Percentiles rank a stretch among this genome's conserved stretches.
phyloP scores from a whole-genome alignment of 2,113 vertebrate genomes.

The Cisticola juncidis region DNA sequence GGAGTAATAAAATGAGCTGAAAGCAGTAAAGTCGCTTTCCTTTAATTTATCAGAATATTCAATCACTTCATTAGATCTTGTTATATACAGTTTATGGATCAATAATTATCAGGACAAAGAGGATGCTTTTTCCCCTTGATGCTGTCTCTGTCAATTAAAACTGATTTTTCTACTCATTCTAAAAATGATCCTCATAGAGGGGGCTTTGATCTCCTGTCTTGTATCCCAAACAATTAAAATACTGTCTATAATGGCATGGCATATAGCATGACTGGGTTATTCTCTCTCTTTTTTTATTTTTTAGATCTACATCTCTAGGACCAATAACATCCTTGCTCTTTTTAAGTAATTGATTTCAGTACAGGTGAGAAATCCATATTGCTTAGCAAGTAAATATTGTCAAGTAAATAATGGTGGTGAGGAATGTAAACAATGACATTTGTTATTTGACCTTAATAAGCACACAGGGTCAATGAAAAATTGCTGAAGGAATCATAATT shows the following conservation, averaged over 20 bases:
- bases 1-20: not conserved
- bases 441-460: not conserved
- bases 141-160: not conserved
- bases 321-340: not conserved
- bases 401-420: slow-evolving; percentile 20
- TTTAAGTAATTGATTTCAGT: not conserved
- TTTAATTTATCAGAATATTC: not conserved
- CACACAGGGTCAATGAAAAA: not conserved
- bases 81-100: not conserved
- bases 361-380: not conserved
- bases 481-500: not conserved
- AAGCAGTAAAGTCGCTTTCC: not conserved
- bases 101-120: not conserved
- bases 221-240: not conserved
- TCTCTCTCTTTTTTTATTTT: not conserved
- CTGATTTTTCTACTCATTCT: not conserved
- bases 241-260: not conserved
- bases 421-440: slow-evolving; percentile 15
- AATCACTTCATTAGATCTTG: not conserved
- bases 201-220: not conserved
- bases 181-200: not conserved
- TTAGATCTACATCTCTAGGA: not conserved
- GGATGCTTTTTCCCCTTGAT: not conserved
- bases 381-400: slow-evolving; percentile 9
- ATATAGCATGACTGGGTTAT: not conserved